Base-by-base conservation (phyloP, 2,113 vertebrate genomes). In the Mugil cephalus region DNA sequence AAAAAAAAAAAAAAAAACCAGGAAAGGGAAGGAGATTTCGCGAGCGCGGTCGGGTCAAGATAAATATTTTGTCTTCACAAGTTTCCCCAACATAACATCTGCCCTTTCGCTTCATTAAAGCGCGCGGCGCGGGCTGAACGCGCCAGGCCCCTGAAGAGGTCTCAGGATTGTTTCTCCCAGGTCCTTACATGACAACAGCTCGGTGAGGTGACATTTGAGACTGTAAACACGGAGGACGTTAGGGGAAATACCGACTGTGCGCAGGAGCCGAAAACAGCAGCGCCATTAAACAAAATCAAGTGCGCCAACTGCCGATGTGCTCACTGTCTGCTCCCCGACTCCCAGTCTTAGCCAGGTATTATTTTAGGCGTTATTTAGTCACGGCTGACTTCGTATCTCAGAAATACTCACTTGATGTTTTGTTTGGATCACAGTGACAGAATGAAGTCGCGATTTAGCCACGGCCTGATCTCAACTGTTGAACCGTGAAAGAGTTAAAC, bases 11-110 rank as follows among this genome's bases (percentile, higher is more conserved):
- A n/a, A n/a, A n/a, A n/a, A 72, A 59, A 4, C 45, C 51, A 69
- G 39, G 17, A 21, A 65, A 43, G 7, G 17, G 38, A 47, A 40
- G 45, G 13, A 42, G 53, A 1, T 50, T 45, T 69, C 42, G 53
- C 46, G 53, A 13, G 14, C n/a, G 79, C 1, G 52, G 72, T 66
- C 0, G 7, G 47, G 54, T 39, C 38, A 14, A 75, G 52, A 67
- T 61, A 74, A 74, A 83, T 77, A 77, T 74, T 81, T 61, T 53
- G 59, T 73, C 67, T 74, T 71, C 40, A 6, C 45, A 40, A 55
- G 17, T 72, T 77, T 83, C 51, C 60, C 24, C 36, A 45, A 43
- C 47, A 50, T 43, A 53, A 83, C 67, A 74, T 43, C 45, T 76
- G 38, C 18, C 1, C 0, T 50, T 79, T 56, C 2, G 17, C 38